A percentile compares a stretch with the other conserved stretches of the same genome.
These are phyloP conservation scores for Palaemon carinicauda DNA, from an alignment of 1,140 invertebrate genomes.

Conservation along the genomic window DNA sequence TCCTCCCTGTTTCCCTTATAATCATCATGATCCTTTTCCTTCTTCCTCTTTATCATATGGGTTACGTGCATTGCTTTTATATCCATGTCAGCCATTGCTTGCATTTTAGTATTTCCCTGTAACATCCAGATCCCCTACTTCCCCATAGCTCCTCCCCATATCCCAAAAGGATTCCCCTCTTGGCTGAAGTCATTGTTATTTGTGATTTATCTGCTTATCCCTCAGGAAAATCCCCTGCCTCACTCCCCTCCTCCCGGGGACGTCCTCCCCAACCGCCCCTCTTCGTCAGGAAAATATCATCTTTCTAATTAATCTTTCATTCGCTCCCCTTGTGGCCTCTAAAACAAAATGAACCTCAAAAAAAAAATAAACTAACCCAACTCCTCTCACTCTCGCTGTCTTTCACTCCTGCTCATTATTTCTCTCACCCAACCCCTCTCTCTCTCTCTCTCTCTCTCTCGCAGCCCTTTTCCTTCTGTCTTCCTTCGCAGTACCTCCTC, in stretches of 20 bases:
- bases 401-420: slow-evolving; percentile 29
- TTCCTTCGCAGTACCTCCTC: background rate
- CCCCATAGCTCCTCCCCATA: background rate
- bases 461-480: background rate
- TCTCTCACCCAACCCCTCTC: background rate
- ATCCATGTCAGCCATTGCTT: too few species aligned
- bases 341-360: slow-evolving; percentile 54
- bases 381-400: background rate
- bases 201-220: slow-evolving; percentile 13
- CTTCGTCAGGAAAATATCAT: slow-evolving; percentile 21
- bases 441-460: background rate
- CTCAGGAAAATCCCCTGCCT: background rate
- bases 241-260: background rate
- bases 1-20: too few species aligned
- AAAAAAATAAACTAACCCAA: slow-evolving; percentile 25
- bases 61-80: too few species aligned
- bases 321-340: slow-evolving; percentile 47
- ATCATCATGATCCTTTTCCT: too few species aligned
- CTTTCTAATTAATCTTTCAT: slow-evolving; percentile 55
- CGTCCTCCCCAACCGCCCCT: slow-evolving; percentile 5
- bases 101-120: too few species aligned
- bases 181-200: background rate
- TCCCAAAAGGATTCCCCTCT: background rate
- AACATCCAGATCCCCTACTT: too few species aligned
- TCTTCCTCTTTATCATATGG: too few species aligned